Evolutionary conservation across 2,888 invertebrate genomes (phyloP), one percentile per base, ranked within the genome.

Genomic region (Caenorhabditis sp.): DNA sequence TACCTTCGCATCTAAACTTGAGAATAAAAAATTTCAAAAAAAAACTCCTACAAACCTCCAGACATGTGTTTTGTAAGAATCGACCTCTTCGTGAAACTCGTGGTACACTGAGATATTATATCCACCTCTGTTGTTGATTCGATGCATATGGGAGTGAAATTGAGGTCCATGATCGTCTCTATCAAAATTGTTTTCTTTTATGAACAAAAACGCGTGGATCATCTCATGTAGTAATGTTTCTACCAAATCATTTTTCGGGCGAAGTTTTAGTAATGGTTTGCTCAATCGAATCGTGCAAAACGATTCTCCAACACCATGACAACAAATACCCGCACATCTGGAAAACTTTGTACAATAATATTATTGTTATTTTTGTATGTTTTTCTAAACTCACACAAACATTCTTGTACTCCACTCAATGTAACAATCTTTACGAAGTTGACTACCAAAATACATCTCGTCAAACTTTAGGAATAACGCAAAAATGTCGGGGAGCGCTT

Each of bases 121-220:
- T 64, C 95, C 95, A 4, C 95, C 93, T 76, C 91, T 91, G 75
- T 90, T 90, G 88, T 99, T 99, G 69, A 99, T 97, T 73, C 76
- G 66, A 50, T 69, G 65, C 77, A 79, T 75, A 26, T 75, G 75
- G 0, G 58, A 0, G 93, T 93, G 1, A 88, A 99, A 99, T 86
- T 94, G 93, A 0, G 95, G 95, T 0, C 99, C 99, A 89, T 99
- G 97, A 0, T 94, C 96, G 88, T 95, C 94, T 82, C 95, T 92
- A 85, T 97, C 95, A 84, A 85, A 87, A 82, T 94, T 92, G 80
- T 93, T 92, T 78, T 92, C 91, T 0, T 94, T 93, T 0, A 97
- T 92, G 89, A 97, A 99, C 72, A 97, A 43, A 17, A 43, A 43
- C 8, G 43, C 43, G 21, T 53, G 53, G 14, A 53, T 53, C 53